Base-by-base conservation (phyloP, 92 coral and sea anemone species). In the Chrysogorgia sp. region DNA sequence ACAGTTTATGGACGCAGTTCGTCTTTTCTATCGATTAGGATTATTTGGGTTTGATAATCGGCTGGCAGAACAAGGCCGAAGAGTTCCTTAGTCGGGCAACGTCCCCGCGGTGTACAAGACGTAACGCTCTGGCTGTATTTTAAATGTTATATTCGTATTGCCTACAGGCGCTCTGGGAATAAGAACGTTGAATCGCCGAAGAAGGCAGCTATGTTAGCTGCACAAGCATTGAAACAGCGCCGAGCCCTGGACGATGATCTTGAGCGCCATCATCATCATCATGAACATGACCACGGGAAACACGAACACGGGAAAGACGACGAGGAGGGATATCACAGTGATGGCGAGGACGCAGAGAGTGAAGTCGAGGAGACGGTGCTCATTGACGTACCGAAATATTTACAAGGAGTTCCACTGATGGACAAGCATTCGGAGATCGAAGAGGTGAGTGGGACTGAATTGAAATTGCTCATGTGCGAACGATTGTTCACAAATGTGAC, bases 81-180 rank as follows among this genome's bases (percentile, higher is more conserved):
- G 53, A 15, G 53, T 15, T 47, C 53, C 53, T 15, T 47, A 6
- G n/a, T 7, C 10, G 53, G 15, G 50, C 4, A 17, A 53, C 19
- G 63, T 55, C 47, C 2, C 45, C 64, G 49, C 22, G 58, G 48
- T 32, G 61, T 34, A 49, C 48, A 52, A 53, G 20, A 53, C 19
- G 65, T 15, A 34, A 52, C 28, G 63, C 2, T 57, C n/a, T 20
- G 47, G 23, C 23, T 78, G 90, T 88, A 82, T 91, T 89, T 92
- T 96, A 96, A 96, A 96, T 96, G 99, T 88, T 96, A 92, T 92
- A 90, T 77, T 85, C 79, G 90, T 89, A 91, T 55, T 35, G 86
- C 90, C 75, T 87, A 74, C 84, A 82, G 92, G 90, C 97, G 99
- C 97, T 86, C 92, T 90, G 92, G 92, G 77, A 86, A 90, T 84